A percentile compares a stretch with the other conserved stretches of the same genome.
phyloP scores from a whole-genome alignment of 2,113 vertebrate genomes.

The Brienomyrus longianalis region DNA sequence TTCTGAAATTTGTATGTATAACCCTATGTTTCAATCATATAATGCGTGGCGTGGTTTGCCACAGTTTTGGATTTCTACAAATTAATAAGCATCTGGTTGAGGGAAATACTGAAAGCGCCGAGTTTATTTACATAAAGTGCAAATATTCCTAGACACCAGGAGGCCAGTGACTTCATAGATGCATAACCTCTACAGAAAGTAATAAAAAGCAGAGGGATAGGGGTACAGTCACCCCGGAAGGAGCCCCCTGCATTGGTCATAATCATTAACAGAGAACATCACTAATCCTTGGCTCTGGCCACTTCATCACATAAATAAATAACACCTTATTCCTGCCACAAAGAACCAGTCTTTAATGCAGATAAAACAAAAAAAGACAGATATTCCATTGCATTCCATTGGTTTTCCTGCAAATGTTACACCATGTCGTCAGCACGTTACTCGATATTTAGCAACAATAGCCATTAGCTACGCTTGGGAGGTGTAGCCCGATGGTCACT shows the following conservation, averaged over 20 bases:
- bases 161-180: neutral
- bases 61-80: neutral
- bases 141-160: neutral
- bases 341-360: neutral
- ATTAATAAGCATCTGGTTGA: neutral
- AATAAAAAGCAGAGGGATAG: neutral
- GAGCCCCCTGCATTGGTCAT: neutral
- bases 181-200: neutral
- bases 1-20: neutral
- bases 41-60: neutral
- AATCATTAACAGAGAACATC: neutral
- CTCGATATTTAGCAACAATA: neutral
- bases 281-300: neutral
- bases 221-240: neutral
- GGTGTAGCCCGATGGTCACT: neutral
- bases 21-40: neutral
- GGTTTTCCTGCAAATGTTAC: neutral
- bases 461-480: neutral
- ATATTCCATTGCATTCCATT: neutral
- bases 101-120: neutral
- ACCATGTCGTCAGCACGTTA: neutral
- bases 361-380: neutral
- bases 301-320: neutral
- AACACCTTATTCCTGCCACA: neutral
- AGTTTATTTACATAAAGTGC: neutral